Base-by-base conservation (phyloP, 2,797 vertebrate species). In the Cynopterus sphinx region DNA sequence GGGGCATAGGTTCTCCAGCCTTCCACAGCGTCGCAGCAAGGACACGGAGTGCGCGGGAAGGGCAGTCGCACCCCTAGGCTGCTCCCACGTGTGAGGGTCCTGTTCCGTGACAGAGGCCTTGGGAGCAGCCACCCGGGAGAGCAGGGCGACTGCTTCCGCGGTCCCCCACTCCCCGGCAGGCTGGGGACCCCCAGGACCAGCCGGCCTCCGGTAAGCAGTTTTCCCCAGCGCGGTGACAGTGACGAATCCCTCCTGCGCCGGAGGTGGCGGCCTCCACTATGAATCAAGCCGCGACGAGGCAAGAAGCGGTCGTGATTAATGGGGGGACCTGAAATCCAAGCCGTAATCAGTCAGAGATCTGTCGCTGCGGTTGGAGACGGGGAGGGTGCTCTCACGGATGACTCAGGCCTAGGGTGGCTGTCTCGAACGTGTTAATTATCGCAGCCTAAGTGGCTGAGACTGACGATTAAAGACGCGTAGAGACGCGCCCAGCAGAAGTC, bases 291-390 rank as follows among this genome's bases (percentile, higher is more conserved):
- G 57, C 68, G 31, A 94, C 96, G 96, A 46, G n/a, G n/a, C 59
- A 77, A 83, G 90, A 39, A 21, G 68, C 53, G 36, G 90, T 65
- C 92, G 73, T 96, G 95, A 97, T 97, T 96, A 97, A 97, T 95
- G 95, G 74, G 53, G 33, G 95, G 86, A 90, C 97, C 94, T 96
- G 97, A 93, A 96, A 96, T 91, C 83, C 93, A 95, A 87, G 74
- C 74, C 91, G 39, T 93, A 91, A 96, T 97, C 96, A 87, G 86
- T 77, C 90, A 86, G 85, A 53, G 86, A 75, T 96, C 96, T 96
- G 49, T 96, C 95, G 92, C 87, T 51, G 57, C 68, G 83, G 39
- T 39, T 46, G 92, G 96, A 88, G 81, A 21, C 1, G 16, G 89
- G 84, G 83, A 82, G 87, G 94, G 94, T 51, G 53, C 87, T 87